A percentile compares a stretch with the other conserved stretches of the same genome.
phyloP scores from a whole-genome alignment of 1,140 invertebrate genomes.

The Drosophila sucinea region DNA sequence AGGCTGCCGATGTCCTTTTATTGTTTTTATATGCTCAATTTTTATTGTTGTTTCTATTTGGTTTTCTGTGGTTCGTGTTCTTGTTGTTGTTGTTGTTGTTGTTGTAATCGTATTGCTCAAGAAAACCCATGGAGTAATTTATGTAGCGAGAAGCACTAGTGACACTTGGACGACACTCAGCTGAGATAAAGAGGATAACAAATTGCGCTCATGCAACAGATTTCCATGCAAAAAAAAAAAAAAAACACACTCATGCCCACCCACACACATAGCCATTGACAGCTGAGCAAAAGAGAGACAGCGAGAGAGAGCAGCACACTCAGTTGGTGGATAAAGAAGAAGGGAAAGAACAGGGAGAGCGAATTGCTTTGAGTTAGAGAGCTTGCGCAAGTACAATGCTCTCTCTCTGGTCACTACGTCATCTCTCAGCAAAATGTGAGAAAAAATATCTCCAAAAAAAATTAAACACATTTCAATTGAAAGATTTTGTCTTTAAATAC shows the following conservation, averaged over 20 bases:
- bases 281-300: slow-evolving; percentile 34
- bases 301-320: neutral
- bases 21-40: slow-evolving; percentile 58
- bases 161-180: slow-evolving; percentile 76
- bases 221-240: slow-evolving; percentile 56
- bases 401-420: slow-evolving; percentile 1
- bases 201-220: slow-evolving; percentile 79
- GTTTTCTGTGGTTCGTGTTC: slow-evolving; percentile 34
- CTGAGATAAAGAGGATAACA: slow-evolving; percentile 79
- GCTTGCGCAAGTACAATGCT: slow-evolving; percentile 38
- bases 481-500: no score
- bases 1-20: slow-evolving; percentile 29
- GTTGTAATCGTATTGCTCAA: slow-evolving; percentile 49
- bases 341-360: slow-evolving; percentile 4
- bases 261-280: slow-evolving; percentile 21
- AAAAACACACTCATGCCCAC: slow-evolving; percentile 21
- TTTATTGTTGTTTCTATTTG: slow-evolving; percentile 15
- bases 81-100: slow-evolving; percentile 41
- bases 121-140: slow-evolving; percentile 67
- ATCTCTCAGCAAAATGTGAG: neutral
- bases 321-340: neutral
- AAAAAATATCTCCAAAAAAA: neutral
- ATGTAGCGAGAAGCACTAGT: slow-evolving; percentile 75
- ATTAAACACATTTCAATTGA: no score
- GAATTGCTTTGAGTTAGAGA: slow-evolving; percentile 4